Percentiles rank a stretch among this genome's conserved stretches.
Evolutionary conservation across 2,888 invertebrate genomes (phyloP).

Genomic region (Caenorhabditis sp.): DNA sequence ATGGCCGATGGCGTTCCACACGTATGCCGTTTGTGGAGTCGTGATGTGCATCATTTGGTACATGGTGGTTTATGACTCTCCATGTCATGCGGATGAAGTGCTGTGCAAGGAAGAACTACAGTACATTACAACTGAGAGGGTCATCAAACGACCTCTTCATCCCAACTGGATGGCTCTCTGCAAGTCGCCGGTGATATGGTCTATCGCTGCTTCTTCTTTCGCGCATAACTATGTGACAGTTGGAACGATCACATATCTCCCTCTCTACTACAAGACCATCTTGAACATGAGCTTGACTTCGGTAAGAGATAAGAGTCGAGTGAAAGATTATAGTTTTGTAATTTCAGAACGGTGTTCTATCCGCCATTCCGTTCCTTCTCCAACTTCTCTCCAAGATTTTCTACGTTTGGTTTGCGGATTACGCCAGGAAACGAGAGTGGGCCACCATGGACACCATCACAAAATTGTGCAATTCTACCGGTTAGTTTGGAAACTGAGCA

Average conservation of each 20-base stretch:
- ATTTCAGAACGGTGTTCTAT: slow-evolving; percentile 81
- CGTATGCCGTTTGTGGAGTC: slow-evolving; percentile 78
- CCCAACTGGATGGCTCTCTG: slow-evolving; percentile 75
- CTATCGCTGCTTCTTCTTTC: slow-evolving; percentile 80
- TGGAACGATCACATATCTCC: slow-evolving; percentile 81
- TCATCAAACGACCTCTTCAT: slow-evolving; percentile 30
- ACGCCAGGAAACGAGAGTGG: slow-evolving; percentile 68
- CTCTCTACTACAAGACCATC: slow-evolving; percentile 81
- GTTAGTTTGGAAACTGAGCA: slow-evolving; percentile 54
- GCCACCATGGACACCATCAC: slow-evolving; percentile 72
- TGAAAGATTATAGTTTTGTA: neutral
- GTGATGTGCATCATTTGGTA: slow-evolving; percentile 78
- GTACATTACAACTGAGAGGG: slow-evolving; percentile 62
- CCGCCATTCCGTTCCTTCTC: slow-evolving; percentile 80
- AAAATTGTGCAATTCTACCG: slow-evolving; percentile 80
- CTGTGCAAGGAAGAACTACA: slow-evolving; percentile 74
- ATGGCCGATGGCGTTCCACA: slow-evolving; percentile 83
- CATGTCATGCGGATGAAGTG: slow-evolving; percentile 65
- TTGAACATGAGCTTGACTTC: slow-evolving; percentile 80
- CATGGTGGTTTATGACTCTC: slow-evolving; percentile 75
- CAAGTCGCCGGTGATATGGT: slow-evolving; percentile 80
- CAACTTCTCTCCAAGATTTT: slow-evolving; percentile 81
- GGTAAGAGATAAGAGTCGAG: slow-evolving; percentile 55
- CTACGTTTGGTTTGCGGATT: slow-evolving; percentile 80
- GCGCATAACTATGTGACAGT: slow-evolving; percentile 83